These are phyloP conservation scores for Styela clava DNA, from an alignment of 23 tunicate species.

Conservation along the genomic window DNA sequence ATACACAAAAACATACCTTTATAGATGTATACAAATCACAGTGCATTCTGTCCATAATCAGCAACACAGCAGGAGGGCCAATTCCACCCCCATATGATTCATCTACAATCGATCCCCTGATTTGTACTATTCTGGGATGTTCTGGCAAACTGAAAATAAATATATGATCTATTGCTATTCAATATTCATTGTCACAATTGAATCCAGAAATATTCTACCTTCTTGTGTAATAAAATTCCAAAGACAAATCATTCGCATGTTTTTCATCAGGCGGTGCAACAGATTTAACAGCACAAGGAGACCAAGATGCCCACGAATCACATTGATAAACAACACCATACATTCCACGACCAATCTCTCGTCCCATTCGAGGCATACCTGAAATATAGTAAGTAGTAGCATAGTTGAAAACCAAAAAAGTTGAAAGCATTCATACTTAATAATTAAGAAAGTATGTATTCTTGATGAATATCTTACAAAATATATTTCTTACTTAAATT, in stretches of 20 bases:
- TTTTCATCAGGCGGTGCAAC: slow-evolving; percentile 71
- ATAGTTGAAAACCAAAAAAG: no score
- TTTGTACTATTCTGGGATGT: slow-evolving; percentile 73
- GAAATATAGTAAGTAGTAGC: neutral
- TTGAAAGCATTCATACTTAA: no score
- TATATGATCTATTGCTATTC: neutral
- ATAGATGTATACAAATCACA: slow-evolving; percentile 59
- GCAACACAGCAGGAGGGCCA: slow-evolving; percentile 55
- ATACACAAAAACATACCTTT: no score
- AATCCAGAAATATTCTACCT: no score
- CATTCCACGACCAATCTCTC: slow-evolving; percentile 80
- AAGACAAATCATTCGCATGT: slow-evolving; percentile 68
- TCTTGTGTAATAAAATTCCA: slow-evolving; percentile 80
- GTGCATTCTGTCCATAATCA: slow-evolving; percentile 75
- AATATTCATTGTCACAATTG: neutral
- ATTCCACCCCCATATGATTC: slow-evolving; percentile 54
- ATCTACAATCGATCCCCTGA: slow-evolving; percentile 69
- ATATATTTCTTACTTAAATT: no score
- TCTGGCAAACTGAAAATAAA: slow-evolving; percentile 43
- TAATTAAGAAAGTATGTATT: no score
- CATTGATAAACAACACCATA: slow-evolving; percentile 69
- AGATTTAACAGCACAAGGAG: slow-evolving; percentile 64
- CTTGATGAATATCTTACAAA: no score
- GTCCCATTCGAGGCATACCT: slow-evolving; percentile 66
- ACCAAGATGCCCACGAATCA: slow-evolving; percentile 37